Conservation (phyloP, 2,113 vertebrate species). For the Dipodomys stephensi region DNA sequence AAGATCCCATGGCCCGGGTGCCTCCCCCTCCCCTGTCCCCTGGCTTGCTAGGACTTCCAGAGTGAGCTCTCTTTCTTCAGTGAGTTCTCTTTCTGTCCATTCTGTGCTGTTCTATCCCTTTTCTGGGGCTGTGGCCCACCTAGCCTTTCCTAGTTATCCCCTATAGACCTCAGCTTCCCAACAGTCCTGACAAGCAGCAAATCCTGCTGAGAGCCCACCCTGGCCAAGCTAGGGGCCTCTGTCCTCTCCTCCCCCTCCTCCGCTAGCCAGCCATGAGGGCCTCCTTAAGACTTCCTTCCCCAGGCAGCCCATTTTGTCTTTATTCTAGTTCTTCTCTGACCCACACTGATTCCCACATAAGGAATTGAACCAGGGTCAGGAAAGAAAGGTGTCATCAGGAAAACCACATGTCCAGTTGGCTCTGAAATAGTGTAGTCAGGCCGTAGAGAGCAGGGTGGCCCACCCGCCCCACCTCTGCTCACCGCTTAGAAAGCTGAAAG, state of each 20-base stretch:
- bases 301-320: neutral
- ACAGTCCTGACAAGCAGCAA: neutral
- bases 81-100: too few species aligned
- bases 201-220: neutral
- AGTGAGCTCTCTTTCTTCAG: neutral
- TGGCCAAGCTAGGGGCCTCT: neutral
- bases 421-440: slow-evolving; percentile 52
- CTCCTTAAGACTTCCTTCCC: too few species aligned
- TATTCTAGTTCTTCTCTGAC: slow-evolving; percentile 53
- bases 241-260: too few species aligned
- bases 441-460: neutral
- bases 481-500: slow-evolving; percentile 26
- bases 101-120: neutral
- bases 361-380: slow-evolving; percentile 60
- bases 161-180: neutral
- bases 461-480: neutral
- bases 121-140: neutral
- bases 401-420: slow-evolving; percentile 43
- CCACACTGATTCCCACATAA: neutral
- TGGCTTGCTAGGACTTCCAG: neutral
- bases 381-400: slow-evolving; percentile 26
- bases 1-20: neutral
- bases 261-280: too few species aligned
- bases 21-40: neutral
- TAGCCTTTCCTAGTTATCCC: too few species aligned